Evolutionary conservation across 2,888 invertebrate species (phyloP), one percentile per base, ranked within the genome.

Genomic region (Pollenia griseotomentosa): DNA sequence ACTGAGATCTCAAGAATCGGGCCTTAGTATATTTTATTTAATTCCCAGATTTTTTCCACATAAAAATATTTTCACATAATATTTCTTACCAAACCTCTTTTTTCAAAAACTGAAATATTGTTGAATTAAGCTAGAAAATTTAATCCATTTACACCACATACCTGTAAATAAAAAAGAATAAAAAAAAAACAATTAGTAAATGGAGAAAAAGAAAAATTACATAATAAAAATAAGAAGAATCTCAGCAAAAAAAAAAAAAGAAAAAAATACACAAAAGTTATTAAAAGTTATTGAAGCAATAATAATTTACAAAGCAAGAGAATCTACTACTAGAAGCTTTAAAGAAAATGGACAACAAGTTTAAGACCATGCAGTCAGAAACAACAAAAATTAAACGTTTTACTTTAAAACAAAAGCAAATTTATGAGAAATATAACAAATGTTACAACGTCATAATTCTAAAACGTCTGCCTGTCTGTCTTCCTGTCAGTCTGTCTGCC

Each of bases 161-260:
- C 85, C 85, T 87, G 85, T 2, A 85, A 87, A 71, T 73, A 85
- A 82, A 84, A 44, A 55, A 73, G n/a, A 81, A 65, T 10, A 83
- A 66, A 77, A 55, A 19, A 63, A 53, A 85, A 84, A 44, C 55
- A 79, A 85, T 83, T 85, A 87, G 75, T 80, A 71, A 82, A 79
- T 48, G 42, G 23, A 48, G n/a, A 71, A 65, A 11, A 55, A 57
- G 44, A 77, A 42, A 33, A 75, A 46, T 55, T 7, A 70, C 42
- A 59, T 0, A 57, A 65, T 61, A 53, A 81, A 73, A 55, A 65
- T 16, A 48, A 51, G 74, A 55, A 71, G 42, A 48, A 61, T 51
- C 8, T 48, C 23, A 23, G 53, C 73, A 53, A 23, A 44, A 33
- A 11, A 74, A 66, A 23, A 77, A 23, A 44, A 33, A 11, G 68